These are phyloP conservation scores for Leucophora obtusa DNA, from an alignment of 2,888 invertebrate genomes.

Conservation along the genomic window DNA sequence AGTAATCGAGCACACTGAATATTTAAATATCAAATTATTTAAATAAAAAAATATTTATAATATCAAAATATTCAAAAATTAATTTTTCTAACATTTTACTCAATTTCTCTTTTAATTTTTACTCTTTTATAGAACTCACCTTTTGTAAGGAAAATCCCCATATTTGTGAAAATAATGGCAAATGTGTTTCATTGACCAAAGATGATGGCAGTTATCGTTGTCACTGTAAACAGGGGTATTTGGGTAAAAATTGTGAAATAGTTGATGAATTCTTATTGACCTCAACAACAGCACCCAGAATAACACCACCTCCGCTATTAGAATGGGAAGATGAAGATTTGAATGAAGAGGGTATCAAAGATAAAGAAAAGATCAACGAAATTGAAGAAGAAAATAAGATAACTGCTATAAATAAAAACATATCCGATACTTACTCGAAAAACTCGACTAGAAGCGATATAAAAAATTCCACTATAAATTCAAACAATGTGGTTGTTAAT, in stretches of 20 bases:
- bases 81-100: too few species aligned
- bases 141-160: slow-evolving; percentile 89
- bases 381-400: background rate
- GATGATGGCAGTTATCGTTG: slow-evolving; percentile 89
- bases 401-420: background rate
- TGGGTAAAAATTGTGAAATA: slow-evolving; percentile 88
- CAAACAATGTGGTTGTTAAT: background rate
- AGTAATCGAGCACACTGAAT: too few species aligned
- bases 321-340: slow-evolving; percentile 18
- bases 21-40: too few species aligned
- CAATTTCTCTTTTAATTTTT: too few species aligned
- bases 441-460: background rate
- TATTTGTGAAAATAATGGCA: slow-evolving; percentile 89
- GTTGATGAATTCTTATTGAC: slow-evolving; percentile 76
- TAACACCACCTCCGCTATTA: slow-evolving; percentile 72
- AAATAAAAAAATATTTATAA: too few species aligned
- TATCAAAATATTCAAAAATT: too few species aligned
- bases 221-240: slow-evolving; percentile 86
- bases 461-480: background rate
- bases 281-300: slow-evolving; percentile 73
- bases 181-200: slow-evolving; percentile 87
- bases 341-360: background rate
- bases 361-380: background rate
- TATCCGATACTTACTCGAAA: too few species aligned
- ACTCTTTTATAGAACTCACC: slow-evolving; percentile 83